These are phyloP conservation scores for Umimayanthus kanabou DNA, from an alignment of 92 coral and sea anemone species.

Conservation along the genomic window DNA sequence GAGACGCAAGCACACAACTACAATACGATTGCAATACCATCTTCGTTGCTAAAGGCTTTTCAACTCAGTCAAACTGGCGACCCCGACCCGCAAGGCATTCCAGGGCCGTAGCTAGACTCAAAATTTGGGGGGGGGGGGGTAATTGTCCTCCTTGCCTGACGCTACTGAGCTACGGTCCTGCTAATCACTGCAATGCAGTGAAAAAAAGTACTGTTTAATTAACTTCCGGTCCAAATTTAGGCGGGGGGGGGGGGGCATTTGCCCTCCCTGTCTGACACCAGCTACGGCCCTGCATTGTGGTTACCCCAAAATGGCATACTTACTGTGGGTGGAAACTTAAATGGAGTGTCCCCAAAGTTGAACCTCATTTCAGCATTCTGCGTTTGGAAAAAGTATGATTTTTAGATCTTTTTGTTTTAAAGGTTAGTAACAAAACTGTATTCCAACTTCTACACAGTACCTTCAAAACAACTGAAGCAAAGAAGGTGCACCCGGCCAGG, in stretches of 20 bases:
- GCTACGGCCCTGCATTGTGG: no score
- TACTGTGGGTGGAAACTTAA: constrained; percentile 80
- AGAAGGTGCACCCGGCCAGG: constrained; percentile 74
- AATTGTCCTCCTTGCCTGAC: no score
- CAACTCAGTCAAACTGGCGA: no score
- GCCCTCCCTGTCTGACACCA: no score
- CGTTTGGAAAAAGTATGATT: neutral
- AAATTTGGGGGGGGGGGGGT: no score
- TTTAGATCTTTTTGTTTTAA: neutral
- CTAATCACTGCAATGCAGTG: no score
- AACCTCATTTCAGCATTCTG: constrained; percentile 97
- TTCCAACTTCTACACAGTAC: constrained; percentile 42
- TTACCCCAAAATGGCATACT: neutral
- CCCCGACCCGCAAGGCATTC: no score
- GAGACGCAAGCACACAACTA: neutral
- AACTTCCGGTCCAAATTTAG: no score
- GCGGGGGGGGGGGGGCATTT: no score
- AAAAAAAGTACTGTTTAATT: no score
- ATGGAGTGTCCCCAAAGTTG: constrained; percentile 86
- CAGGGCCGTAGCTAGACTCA: no score
- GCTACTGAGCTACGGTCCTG: no score
- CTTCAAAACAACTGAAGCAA: constrained; percentile 98
- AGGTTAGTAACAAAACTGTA: neutral
- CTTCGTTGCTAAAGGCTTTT: neutral
- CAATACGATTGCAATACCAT: neutral